Conservation (phyloP, 2,797 vertebrate species). For the Gadopsis bispinosus region DNA sequence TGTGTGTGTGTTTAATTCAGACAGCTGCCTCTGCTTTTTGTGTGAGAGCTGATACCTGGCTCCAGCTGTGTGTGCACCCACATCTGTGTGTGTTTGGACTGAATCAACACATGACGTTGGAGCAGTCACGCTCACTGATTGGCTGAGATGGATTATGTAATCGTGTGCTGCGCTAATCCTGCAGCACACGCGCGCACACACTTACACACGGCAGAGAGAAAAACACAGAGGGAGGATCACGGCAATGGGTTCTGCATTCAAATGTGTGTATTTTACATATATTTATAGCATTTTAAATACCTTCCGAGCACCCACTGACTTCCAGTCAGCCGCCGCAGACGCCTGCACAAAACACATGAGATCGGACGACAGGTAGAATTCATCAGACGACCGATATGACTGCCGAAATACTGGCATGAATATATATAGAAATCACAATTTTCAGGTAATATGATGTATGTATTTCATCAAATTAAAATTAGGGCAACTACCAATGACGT, state of each 20-base stretch:
- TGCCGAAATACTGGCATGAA: not conserved
- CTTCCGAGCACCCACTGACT: not conserved
- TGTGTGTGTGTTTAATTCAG: slow-evolving; percentile 35
- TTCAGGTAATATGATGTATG: not conserved
- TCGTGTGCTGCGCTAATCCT: slow-evolving; percentile 22
- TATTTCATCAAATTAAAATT: not conserved
- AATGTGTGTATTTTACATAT: slow-evolving; percentile 5
- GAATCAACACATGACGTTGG: slow-evolving; percentile 39
- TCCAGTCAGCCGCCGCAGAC: no score
- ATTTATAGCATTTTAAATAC: not conserved
- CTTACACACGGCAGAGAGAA: not conserved
- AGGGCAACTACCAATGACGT: not conserved
- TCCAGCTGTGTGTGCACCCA: slow-evolving; percentile 57
- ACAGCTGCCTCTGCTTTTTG: slow-evolving; percentile 56
- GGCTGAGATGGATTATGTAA: slow-evolving; percentile 57
- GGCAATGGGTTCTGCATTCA: not conserved
- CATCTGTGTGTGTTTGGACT: slow-evolving; percentile 41
- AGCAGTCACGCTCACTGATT: slow-evolving; percentile 29
- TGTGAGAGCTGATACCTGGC: slow-evolving; percentile 47
- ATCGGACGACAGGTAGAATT: no score
- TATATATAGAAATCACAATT: not conserved
- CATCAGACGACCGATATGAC: not conserved
- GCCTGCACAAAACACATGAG: not conserved
- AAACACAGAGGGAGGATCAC: not conserved
- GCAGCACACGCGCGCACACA: slow-evolving; percentile 15